Percentiles rank a stretch among this genome's conserved stretches.
Evolutionary conservation across 2,113 vertebrate species (phyloP).

Genomic region (Geothlypis trichas): DNA sequence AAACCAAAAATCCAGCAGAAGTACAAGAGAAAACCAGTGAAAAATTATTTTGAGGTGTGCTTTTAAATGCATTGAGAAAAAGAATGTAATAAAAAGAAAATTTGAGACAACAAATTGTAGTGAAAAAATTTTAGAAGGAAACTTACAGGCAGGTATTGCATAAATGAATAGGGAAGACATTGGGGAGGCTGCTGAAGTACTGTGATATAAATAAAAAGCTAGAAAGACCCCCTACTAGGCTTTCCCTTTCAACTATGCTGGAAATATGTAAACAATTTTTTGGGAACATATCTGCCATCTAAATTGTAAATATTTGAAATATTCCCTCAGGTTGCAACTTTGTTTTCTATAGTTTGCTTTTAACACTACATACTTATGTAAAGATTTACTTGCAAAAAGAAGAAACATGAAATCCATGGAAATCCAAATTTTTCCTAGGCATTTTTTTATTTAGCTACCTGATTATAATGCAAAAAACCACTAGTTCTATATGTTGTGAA

Average conservation of each 20-base stretch:
- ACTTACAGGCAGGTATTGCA: not conserved
- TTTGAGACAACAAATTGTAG: not conserved
- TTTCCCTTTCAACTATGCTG: not conserved
- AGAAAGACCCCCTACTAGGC: not conserved
- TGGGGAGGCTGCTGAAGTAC: not conserved
- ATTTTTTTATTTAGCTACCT: not conserved
- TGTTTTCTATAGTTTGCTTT: not conserved
- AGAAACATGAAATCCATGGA: not conserved
- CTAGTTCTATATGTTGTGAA: not conserved
- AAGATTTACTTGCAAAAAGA: not conserved
- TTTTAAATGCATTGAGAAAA: not conserved
- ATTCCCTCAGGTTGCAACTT: not conserved
- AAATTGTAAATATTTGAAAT: not conserved
- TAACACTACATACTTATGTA: fast-evolving
- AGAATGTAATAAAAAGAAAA: not conserved
- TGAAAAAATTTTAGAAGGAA: not conserved
- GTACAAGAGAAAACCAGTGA: not conserved
- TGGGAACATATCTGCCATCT: not conserved
- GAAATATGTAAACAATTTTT: not conserved
- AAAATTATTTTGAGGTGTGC: not conserved
- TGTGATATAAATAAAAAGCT: not conserved
- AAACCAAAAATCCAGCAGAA: not conserved
- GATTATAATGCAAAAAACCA: not conserved
- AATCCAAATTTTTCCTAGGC: not conserved
- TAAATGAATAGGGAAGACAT: not conserved